Evolutionary conservation across 2,888 invertebrate species (phyloP).

Genomic region (Eudasyphora cyanicolor): DNA sequence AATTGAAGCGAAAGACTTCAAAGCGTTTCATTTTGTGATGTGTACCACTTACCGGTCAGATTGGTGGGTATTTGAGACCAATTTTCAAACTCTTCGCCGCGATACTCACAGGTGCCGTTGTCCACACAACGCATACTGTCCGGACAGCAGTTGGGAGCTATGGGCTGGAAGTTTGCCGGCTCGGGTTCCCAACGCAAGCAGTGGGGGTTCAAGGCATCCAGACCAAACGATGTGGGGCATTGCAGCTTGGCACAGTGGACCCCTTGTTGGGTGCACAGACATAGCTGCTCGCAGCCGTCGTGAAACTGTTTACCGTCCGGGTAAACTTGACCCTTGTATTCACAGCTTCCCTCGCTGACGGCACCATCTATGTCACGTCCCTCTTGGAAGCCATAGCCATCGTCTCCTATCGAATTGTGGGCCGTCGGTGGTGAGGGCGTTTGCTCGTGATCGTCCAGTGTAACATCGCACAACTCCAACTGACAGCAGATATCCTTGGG

Average conservation of each 20-base stretch:
- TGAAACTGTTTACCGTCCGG: slow-evolving; percentile 87
- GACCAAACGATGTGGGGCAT: slow-evolving; percentile 91
- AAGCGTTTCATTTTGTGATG: too few species aligned
- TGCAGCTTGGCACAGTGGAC: slow-evolving; percentile 89
- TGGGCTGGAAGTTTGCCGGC: slow-evolving; percentile 85
- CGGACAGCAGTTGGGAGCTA: slow-evolving; percentile 90
- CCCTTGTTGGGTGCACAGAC: slow-evolving; percentile 86
- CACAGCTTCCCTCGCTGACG: slow-evolving; percentile 68
- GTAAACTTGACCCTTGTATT: slow-evolving; percentile 75
- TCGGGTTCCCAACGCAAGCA: slow-evolving; percentile 93
- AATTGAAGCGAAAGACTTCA: background rate
- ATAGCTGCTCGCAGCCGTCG: slow-evolving; percentile 90
- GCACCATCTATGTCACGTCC: slow-evolving; percentile 71
- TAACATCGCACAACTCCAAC: slow-evolving; percentile 91
- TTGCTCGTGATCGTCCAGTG: slow-evolving; percentile 88
- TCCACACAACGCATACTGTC: slow-evolving; percentile 88
- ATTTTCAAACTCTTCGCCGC: slow-evolving; percentile 84
- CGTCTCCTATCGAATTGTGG: slow-evolving; percentile 70
- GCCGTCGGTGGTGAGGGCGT: slow-evolving; percentile 72
- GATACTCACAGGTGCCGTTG: slow-evolving; percentile 90
- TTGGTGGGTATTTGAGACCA: slow-evolving; percentile 91
- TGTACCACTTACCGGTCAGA: slow-evolving; percentile 82
- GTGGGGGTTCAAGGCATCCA: slow-evolving; percentile 91
- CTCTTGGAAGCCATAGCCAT: slow-evolving; percentile 70
- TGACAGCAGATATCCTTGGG: slow-evolving; percentile 92